Percentiles rank a stretch among this genome's conserved stretches.
Conservation (phyloP, 2,888 invertebrate genomes). For the Eristalinus sepulchralis region DNA sequence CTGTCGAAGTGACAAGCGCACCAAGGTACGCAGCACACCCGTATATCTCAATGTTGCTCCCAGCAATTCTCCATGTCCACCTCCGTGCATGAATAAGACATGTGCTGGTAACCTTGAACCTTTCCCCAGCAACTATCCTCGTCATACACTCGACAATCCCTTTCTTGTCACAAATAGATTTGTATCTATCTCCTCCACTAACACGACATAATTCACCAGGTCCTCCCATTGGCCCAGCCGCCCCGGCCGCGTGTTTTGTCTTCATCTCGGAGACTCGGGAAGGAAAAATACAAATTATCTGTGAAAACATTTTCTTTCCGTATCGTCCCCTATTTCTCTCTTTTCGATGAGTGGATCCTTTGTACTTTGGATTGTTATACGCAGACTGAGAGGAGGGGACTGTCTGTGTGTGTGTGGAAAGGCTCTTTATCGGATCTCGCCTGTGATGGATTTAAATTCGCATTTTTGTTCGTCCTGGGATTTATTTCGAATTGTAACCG, state of each 20-base stretch:
- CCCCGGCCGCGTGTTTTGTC: background rate
- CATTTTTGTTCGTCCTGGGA: background rate
- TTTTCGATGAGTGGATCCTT: background rate
- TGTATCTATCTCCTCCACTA: background rate
- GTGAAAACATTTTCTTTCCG: background rate
- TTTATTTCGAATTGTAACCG: background rate
- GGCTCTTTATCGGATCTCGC: no score
- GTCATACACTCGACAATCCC: background rate
- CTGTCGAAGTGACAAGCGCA: background rate
- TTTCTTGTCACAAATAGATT: background rate
- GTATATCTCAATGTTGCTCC: background rate
- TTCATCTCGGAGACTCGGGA: background rate
- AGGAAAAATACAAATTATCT: background rate
- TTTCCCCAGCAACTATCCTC: background rate
- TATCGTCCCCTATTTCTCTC: background rate
- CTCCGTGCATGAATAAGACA: background rate
- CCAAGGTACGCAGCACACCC: background rate
- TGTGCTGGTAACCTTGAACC: background rate
- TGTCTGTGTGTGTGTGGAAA: no score
- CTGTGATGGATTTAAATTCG: background rate
- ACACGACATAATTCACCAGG: background rate
- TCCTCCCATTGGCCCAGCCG: background rate
- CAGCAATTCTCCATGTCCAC: background rate
- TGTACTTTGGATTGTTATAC: background rate
- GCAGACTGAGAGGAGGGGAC: background rate